phyloP scores from a whole-genome alignment of 1,140 invertebrate genomes.

The Zaprionus vittiger region DNA sequence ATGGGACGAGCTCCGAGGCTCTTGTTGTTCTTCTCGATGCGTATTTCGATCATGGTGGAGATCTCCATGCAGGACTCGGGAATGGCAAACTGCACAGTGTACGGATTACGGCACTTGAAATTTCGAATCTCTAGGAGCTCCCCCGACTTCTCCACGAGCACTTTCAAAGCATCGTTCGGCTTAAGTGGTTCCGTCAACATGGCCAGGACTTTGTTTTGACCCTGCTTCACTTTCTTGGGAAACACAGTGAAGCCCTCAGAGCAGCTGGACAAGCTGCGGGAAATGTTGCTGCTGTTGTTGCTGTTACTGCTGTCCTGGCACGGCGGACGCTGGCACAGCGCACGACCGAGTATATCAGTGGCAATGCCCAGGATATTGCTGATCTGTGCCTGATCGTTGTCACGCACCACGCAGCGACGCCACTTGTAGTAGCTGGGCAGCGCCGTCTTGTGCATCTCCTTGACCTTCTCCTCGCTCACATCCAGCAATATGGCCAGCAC shows the following conservation, averaged over 20 bases:
- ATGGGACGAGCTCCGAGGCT: constrained; percentile 91
- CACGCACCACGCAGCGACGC: constrained; percentile 90
- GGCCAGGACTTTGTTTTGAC: constrained; percentile 92
- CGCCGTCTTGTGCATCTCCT: constrained; percentile 87
- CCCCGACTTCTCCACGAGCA: constrained; percentile 91
- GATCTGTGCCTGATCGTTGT: constrained; percentile 92
- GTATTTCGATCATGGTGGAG: constrained; percentile 91
- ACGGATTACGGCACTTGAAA: constrained; percentile 92
- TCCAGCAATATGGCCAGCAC: constrained; percentile 92
- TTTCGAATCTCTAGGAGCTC: constrained; percentile 90
- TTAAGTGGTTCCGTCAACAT: constrained; percentile 90
- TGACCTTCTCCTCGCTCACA: constrained; percentile 88
- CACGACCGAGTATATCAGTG: constrained; percentile 89
- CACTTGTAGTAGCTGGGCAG: constrained; percentile 90
- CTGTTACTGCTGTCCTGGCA: constrained; percentile 61
- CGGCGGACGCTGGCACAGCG: constrained; percentile 87
- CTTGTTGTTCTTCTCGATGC: constrained; percentile 91
- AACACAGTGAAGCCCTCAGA: constrained; percentile 81
- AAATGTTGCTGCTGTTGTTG: constrained; percentile 49
- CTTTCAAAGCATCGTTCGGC: constrained; percentile 89
- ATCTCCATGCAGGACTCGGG: constrained; percentile 92
- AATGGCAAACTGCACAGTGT: constrained; percentile 91
- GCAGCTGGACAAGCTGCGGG: constrained; percentile 78
- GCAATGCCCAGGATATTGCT: constrained; percentile 91
- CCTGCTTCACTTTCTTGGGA: constrained; percentile 84